phyloP scores from a whole-genome alignment of 2,113 vertebrate species.

The Edolisoma coerulescens region DNA sequence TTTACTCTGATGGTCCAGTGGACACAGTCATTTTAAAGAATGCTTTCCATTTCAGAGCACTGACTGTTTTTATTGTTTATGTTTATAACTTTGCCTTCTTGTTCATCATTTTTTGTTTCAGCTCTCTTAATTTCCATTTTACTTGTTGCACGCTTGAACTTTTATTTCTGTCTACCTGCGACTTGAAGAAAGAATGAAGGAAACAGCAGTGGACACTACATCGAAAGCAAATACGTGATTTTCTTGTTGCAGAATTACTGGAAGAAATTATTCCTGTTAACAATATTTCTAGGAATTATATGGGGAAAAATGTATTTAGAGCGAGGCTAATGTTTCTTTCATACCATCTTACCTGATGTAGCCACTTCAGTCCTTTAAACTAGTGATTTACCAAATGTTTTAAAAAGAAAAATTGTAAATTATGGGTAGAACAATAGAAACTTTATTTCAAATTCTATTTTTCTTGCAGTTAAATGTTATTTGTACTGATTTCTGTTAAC shows the following conservation, averaged over 20 bases:
- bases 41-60: background rate
- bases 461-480: background rate
- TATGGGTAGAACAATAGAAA: background rate
- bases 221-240: background rate
- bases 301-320: background rate
- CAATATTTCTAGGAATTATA: background rate
- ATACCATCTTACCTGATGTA: background rate
- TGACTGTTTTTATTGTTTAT: background rate
- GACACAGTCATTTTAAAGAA: slow-evolving; percentile 25
- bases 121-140: background rate
- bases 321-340: background rate
- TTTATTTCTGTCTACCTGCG: background rate
- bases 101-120: background rate
- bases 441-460: background rate
- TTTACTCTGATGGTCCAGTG: background rate
- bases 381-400: background rate
- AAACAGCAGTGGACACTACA: background rate
- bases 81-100: background rate
- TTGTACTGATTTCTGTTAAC: background rate
- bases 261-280: background rate
- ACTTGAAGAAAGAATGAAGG: background rate
- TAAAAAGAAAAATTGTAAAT: background rate
- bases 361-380: background rate
- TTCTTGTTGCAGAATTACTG: background rate
- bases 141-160: background rate